A percentile compares a stretch with the other conserved stretches of the same genome.
Evolutionary conservation across 1,140 invertebrate species (phyloP).

Genomic region (Triops longicaudatus): DNA sequence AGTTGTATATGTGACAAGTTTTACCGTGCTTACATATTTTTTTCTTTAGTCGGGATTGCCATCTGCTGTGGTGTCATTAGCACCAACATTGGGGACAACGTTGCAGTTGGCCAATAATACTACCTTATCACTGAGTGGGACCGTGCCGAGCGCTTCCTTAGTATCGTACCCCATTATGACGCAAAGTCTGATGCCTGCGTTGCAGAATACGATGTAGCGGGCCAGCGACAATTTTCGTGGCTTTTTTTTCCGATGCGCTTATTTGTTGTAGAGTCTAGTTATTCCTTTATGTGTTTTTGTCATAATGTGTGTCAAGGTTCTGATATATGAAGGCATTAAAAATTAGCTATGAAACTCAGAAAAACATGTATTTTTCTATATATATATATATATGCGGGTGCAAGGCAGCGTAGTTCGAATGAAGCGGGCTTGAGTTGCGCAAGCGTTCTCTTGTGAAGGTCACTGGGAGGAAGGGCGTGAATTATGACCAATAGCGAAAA

Average conservation of each 20-base stretch:
- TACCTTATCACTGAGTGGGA: constrained; percentile 38
- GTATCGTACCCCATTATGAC: constrained; percentile 65
- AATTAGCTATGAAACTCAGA: not conserved
- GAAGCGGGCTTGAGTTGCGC: no score
- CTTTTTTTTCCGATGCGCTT: not conserved
- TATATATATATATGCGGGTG: not conserved
- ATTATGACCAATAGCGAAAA: not conserved
- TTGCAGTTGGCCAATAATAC: constrained; percentile 38
- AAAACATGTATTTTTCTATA: not conserved
- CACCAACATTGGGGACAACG: constrained; percentile 41
- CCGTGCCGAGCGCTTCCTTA: constrained; percentile 45
- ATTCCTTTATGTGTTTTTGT: not conserved
- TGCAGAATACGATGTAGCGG: not conserved
- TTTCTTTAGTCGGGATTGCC: constrained; percentile 23
- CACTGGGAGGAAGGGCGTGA: not conserved
- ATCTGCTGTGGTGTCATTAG: constrained; percentile 36
- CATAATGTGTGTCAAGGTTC: not conserved
- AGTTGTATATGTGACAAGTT: no score
- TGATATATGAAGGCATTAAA: not conserved
- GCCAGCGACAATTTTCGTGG: not conserved
- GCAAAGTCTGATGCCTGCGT: constrained; percentile 37
- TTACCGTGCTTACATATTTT: no score
- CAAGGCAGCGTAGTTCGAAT: no score
- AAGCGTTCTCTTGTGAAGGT: not conserved
- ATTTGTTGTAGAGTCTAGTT: not conserved